These are phyloP conservation scores for Ambastaia sidthimunki DNA, from an alignment of 2,797 vertebrate genomes.

Conservation along the genomic window DNA sequence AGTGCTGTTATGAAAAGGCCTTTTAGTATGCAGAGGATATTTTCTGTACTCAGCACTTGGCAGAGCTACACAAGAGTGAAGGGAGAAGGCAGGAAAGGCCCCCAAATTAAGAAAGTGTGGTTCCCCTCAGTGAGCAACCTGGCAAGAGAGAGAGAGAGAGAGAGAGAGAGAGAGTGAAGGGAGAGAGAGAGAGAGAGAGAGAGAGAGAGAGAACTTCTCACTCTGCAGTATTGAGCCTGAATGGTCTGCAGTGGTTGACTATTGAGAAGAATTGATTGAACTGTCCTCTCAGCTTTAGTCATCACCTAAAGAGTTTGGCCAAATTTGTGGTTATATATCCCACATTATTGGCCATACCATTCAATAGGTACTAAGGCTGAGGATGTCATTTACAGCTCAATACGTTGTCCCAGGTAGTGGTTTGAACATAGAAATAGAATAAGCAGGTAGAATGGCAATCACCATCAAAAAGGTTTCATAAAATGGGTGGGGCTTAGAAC, in stretches of 20 bases:
- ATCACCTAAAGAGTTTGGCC: slow-evolving; percentile 7
- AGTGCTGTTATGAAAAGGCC: slow-evolving; percentile 8
- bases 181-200: slow-evolving; percentile 23
- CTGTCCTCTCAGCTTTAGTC: slow-evolving; percentile 25
- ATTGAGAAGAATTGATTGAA: slow-evolving; percentile 26
- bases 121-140: slow-evolving; percentile 42
- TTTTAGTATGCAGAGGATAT: slow-evolving; percentile 16
- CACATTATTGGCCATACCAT: slow-evolving; percentile 13
- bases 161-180: slow-evolving; percentile 18
- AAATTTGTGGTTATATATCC: slow-evolving; percentile 7
- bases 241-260: slow-evolving; percentile 17
- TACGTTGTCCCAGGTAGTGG: slow-evolving; percentile 23
- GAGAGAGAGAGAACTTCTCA: slow-evolving; percentile 58
- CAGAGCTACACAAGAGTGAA: not conserved
- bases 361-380: slow-evolving; percentile 32
- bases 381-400: slow-evolving; percentile 17
- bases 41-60: slow-evolving; percentile 18
- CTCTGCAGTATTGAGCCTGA: slow-evolving; percentile 67
- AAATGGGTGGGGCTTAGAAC: slow-evolving; percentile 16
- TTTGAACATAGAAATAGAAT: slow-evolving; percentile 15
- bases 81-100: slow-evolving; percentile 39
- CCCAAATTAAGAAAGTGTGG: slow-evolving; percentile 34
- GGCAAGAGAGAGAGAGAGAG: slow-evolving; percentile 13
- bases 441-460: slow-evolving; percentile 6
- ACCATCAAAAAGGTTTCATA: not conserved